phyloP scores from a whole-genome alignment of 2,888 invertebrate genomes.

The Epistrophella euchroma region DNA sequence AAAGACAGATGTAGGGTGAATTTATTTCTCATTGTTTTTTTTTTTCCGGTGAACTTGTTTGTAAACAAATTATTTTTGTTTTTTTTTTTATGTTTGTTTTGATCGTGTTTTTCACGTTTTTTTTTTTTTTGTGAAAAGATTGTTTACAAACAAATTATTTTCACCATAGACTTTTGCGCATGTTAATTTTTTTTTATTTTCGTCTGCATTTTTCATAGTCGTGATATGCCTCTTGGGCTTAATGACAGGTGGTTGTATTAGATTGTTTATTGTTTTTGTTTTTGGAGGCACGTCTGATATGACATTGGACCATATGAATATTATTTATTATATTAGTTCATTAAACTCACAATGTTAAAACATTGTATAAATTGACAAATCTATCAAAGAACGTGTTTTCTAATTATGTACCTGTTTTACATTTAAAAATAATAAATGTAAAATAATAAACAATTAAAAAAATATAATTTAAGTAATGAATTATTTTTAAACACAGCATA shows the following conservation, averaged over 20 bases:
- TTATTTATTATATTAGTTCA: too few relatives aligned
- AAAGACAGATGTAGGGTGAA: constrained; percentile 29
- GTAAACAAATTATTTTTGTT: constrained; percentile 48
- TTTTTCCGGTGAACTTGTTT: constrained; percentile 17
- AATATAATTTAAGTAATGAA: too few relatives aligned
- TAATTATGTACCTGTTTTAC: too few relatives aligned
- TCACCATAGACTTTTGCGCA: constrained; percentile 45
- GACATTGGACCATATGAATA: background rate
- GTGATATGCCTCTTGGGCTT: constrained; percentile 4
- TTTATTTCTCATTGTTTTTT: background rate
- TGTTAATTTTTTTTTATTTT: constrained; percentile 4
- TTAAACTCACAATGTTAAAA: too few relatives aligned
- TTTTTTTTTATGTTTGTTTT: constrained; percentile 37
- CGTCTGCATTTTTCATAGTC: background rate
- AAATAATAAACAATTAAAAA: too few relatives aligned
- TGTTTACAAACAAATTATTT: constrained; percentile 64
- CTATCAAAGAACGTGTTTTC: too few relatives aligned
- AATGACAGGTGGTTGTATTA: constrained; percentile 22
- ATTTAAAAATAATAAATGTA: too few relatives aligned
- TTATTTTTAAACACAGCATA: too few relatives aligned
- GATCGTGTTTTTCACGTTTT: constrained; percentile 27
- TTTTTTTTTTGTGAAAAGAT: background rate
- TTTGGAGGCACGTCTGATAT: background rate
- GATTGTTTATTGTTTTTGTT: background rate
- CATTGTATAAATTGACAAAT: too few relatives aligned